phyloP scores from a whole-genome alignment of 2,888 invertebrate species.

The Gymnosoma rotundatum region DNA sequence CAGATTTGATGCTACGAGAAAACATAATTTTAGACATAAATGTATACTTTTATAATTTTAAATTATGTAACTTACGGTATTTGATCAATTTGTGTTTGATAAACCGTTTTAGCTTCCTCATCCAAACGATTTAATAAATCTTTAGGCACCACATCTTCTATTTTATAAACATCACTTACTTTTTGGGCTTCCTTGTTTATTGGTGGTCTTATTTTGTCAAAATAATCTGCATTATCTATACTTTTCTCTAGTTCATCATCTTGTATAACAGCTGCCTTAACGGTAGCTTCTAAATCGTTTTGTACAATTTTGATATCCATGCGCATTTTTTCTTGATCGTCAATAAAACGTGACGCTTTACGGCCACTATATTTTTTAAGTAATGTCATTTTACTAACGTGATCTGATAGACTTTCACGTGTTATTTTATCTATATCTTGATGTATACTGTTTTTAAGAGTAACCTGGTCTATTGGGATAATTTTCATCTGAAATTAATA shows the following conservation, averaged over 20 bases:
- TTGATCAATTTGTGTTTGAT: slow-evolving; percentile 71
- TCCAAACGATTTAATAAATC: slow-evolving; percentile 77
- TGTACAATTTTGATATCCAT: slow-evolving; percentile 78
- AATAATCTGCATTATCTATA: slow-evolving; percentile 65
- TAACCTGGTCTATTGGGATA: slow-evolving; percentile 77
- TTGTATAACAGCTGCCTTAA: slow-evolving; percentile 70
- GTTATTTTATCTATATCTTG: slow-evolving; percentile 72
- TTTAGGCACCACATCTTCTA: slow-evolving; percentile 77
- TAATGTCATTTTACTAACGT: slow-evolving; percentile 73
- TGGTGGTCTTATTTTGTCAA: slow-evolving; percentile 75
- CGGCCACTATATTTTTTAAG: slow-evolving; percentile 80
- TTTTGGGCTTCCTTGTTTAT: slow-evolving; percentile 76
- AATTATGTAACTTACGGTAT: slow-evolving; percentile 77
- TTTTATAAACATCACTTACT: slow-evolving; percentile 75
- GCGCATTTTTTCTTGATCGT: slow-evolving; percentile 77
- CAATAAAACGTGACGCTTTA: slow-evolving; percentile 74
- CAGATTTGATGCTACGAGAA: slow-evolving; percentile 77
- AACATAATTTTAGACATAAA: background rate
- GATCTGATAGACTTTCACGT: slow-evolving; percentile 71
- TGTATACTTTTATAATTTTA: background rate
- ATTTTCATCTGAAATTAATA: slow-evolving; percentile 71
- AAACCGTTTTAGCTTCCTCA: slow-evolving; percentile 78
- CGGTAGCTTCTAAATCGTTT: slow-evolving; percentile 77
- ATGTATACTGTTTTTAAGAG: slow-evolving; percentile 77
- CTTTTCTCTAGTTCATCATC: slow-evolving; percentile 63